phyloP scores from a whole-genome alignment of 2,113 vertebrate species.

The Pomatostomus ruficeps region DNA sequence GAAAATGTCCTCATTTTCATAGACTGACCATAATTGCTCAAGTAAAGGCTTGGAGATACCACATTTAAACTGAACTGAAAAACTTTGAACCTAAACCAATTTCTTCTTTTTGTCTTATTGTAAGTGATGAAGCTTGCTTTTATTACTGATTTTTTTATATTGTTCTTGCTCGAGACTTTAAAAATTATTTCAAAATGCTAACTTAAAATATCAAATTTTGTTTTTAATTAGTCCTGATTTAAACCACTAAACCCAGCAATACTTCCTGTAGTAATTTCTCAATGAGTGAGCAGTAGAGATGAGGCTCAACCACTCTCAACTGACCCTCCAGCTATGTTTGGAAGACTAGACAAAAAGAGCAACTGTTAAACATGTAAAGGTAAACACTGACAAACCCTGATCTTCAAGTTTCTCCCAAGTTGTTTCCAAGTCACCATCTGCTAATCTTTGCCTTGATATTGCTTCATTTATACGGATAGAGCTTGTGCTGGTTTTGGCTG shows the following conservation, averaged over 20 bases:
- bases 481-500: background rate
- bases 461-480: background rate
- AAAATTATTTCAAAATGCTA: background rate
- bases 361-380: background rate
- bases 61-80: background rate
- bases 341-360: background rate
- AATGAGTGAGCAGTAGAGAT: background rate
- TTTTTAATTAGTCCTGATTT: background rate
- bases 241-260: background rate
- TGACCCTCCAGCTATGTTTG: background rate
- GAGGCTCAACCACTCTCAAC: background rate
- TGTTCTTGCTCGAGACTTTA: background rate
- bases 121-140: background rate
- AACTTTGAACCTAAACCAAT: background rate
- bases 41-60: background rate
- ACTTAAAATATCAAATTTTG: background rate
- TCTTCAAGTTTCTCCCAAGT: background rate
- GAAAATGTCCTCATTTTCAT: background rate
- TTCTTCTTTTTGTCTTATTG: background rate
- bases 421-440: background rate
- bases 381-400: background rate
- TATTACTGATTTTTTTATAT: background rate
- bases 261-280: background rate
- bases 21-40: background rate
- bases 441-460: background rate